Base-by-base conservation (phyloP, 2,797 vertebrate species). In the Sciurus carolinensis region DNA sequence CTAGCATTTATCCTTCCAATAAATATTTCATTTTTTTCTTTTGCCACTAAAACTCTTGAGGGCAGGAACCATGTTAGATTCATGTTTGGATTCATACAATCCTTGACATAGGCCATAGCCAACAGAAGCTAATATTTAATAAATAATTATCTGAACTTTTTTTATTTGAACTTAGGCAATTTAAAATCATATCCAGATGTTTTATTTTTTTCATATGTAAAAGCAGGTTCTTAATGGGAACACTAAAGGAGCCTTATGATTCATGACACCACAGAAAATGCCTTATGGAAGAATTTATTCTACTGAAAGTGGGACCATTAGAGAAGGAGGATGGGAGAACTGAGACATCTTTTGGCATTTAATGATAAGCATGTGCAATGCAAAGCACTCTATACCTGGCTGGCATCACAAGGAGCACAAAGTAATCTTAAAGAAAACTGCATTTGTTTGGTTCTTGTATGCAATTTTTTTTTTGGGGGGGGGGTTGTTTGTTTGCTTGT, bases 211-310 rank as follows among this genome's bases (percentile, higher is more conserved):
- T 67, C 33, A 86, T 30, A 24, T 64, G 62, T 42, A 82, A 94
- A 88, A 28, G 44, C 4, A 94, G 30, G 33, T 42, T 75, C 7
- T 62, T 92, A 20, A 17, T 75, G 36, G 67, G 20, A 83, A 80
- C 10, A 87, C 11, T 67, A 90, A 1, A 39, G 30, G 36, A 85
- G 52, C 7, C 62, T 83, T 95, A 76, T 81, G 54, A 81, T 69
- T 93, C 66, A 75, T 18, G 67, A 18, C 44, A 39, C 57, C 50
- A 92, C 1, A 93, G 52, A 82, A 33, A 67, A 92, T n/a, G 24
- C 44, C 64, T 92, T 64, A 64, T 0, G 47, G 52, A 95, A 30
- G 44, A 36, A 76, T 47, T 91, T 75, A 87, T 93, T 90, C 84
- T 64, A 84, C 1, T 18, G 62, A 85, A 81, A 57, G 73, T 76